Percentiles rank a stretch among this genome's conserved stretches.
Evolutionary conservation across 2,113 vertebrate genomes (phyloP).

Genomic region (Festucalex cinctus): DNA sequence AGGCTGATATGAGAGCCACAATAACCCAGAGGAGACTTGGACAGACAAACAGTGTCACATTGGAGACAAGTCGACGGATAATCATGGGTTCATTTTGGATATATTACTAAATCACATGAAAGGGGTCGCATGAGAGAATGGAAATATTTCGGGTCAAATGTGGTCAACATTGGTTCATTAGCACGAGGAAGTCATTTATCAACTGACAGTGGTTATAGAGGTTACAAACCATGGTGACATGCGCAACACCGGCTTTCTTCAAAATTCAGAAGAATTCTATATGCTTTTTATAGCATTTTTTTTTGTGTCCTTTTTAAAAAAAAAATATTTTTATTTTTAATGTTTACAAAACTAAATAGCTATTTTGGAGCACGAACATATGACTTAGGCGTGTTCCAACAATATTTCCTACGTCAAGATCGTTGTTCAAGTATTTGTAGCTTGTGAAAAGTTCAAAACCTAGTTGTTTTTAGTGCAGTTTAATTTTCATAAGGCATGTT

Average conservation of each 20-base stretch:
- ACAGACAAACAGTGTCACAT: neutral
- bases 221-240: neutral
- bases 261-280: neutral
- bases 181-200: neutral
- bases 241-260: neutral
- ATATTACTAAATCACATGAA: slow-evolving; percentile 21
- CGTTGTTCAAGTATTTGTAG: no score
- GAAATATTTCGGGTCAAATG: neutral
- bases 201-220: neutral
- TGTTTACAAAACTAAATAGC: no score
- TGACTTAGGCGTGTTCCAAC: no score
- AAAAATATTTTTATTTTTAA: neutral
- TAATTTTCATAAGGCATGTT: no score
- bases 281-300: neutral
- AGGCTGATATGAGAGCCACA: neutral
- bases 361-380: no score
- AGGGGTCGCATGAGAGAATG: slow-evolving; percentile 15
- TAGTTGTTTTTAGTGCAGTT: no score
- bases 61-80: neutral
- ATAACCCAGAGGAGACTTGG: neutral
- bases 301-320: no score
- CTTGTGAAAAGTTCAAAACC: no score
- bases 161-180: neutral
- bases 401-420: no score
- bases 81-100: slow-evolving; percentile 35